A percentile compares a stretch with the other conserved stretches of the same genome.
These are phyloP conservation scores for Formica exsecta DNA, from an alignment of 1,140 invertebrate species.

Conservation along the genomic window DNA sequence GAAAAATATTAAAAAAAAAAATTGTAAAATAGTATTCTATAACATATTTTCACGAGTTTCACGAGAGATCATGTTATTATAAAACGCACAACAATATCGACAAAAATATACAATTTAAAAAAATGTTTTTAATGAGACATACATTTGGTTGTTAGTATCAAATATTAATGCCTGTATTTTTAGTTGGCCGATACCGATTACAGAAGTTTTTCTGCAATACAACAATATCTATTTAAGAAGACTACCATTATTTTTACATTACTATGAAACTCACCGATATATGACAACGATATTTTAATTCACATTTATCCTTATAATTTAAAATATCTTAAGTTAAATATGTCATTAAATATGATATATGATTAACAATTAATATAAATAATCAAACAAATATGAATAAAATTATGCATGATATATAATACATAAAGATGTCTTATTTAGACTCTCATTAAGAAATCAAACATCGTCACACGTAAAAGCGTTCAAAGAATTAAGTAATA, in stretches of 20 bases:
- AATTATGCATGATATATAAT: background rate
- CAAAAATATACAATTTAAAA: background rate
- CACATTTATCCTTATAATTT: constrained; percentile 10
- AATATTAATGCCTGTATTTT: constrained; percentile 24
- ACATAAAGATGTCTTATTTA: background rate
- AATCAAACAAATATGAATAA: background rate
- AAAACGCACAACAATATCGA: background rate
- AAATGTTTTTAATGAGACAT: constrained; percentile 4
- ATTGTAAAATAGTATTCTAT: background rate
- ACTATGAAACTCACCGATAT: background rate
- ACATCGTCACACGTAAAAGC: background rate
- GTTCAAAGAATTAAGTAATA: background rate
- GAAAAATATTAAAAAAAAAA: no score
- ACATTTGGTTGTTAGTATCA: background rate
- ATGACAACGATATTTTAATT: constrained; percentile 17
- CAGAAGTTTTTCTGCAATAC: background rate
- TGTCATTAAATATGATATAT: background rate
- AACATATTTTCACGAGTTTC: background rate
- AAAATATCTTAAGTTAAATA: background rate
- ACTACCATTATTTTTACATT: constrained; percentile 25
- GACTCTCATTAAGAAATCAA: background rate
- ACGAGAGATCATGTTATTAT: background rate
- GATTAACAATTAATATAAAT: background rate
- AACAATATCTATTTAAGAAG: constrained; percentile 42
- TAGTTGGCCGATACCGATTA: background rate